Conservation (phyloP, 2,888 invertebrate genomes). For the Monoplex corrugatus region DNA sequence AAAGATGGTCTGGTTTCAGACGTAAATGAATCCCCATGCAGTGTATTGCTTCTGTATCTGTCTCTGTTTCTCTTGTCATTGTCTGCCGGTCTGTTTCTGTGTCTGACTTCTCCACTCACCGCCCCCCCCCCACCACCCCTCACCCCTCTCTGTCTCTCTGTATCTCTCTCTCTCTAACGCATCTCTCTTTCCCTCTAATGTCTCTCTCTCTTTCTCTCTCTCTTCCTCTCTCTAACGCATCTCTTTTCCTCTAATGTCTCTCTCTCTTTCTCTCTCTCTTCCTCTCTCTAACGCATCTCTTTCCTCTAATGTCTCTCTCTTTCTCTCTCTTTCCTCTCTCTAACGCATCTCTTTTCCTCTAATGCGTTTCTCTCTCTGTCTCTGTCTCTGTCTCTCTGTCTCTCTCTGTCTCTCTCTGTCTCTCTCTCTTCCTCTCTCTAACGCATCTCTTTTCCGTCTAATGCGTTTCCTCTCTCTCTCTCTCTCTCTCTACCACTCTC, state of each 20-base stretch:
- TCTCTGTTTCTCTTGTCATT: not conserved
- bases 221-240: no score
- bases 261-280: no score
- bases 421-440: not conserved
- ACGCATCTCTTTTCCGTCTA: not conserved
- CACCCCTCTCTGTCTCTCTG: not conserved
- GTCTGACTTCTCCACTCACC: not conserved
- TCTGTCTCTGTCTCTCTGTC: not conserved
- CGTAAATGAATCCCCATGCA: no score
- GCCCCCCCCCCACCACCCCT: not conserved
- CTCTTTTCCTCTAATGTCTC: no score
- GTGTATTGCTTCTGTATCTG: not conserved
- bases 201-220: not conserved
- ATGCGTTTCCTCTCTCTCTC: not conserved
- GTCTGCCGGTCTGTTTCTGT: not conserved
- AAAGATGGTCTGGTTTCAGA: not conserved
- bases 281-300: no score
- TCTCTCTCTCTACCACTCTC: constrained; percentile 15
- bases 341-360: not conserved
- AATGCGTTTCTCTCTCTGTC: not conserved
- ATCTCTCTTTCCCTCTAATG: not conserved
- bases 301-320: no score
- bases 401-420: not conserved
- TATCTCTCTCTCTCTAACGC: not conserved
- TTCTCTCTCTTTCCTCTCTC: not conserved